Percentiles rank a stretch among this genome's conserved stretches.
Evolutionary conservation across 2,888 invertebrate genomes (phyloP).

Genomic region (Galerucella pusilla): DNA sequence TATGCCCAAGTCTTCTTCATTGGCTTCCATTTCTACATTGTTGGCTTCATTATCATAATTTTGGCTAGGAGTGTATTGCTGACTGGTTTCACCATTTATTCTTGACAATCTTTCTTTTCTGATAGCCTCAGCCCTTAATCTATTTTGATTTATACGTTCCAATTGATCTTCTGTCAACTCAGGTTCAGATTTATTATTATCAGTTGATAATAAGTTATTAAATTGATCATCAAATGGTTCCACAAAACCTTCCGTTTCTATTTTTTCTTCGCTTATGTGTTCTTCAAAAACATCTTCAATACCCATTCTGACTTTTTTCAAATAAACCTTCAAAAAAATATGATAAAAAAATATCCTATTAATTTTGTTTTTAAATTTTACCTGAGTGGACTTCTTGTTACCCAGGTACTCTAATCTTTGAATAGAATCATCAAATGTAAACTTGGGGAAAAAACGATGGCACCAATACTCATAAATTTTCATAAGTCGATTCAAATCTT

Average conservation of each 20-base stretch:
- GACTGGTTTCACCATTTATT: slow-evolving; percentile 21
- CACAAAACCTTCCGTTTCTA: slow-evolving; percentile 69
- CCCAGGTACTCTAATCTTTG: slow-evolving; percentile 85
- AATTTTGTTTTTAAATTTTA: slow-evolving; percentile 59
- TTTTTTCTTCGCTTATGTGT: slow-evolving; percentile 64
- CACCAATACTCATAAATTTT: slow-evolving; percentile 93
- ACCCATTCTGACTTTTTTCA: slow-evolving; percentile 75
- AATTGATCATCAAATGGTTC: slow-evolving; percentile 45
- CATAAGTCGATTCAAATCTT: slow-evolving; percentile 84
- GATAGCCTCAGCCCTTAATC: slow-evolving; percentile 63
- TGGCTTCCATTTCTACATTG: slow-evolving; percentile 13
- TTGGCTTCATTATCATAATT: slow-evolving; percentile 33
- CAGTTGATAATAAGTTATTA: slow-evolving; percentile 43
- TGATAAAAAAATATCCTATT: slow-evolving; percentile 5
- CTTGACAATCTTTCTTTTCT: slow-evolving; percentile 54
- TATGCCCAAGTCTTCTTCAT: slow-evolving; percentile 22
- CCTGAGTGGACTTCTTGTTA: slow-evolving; percentile 81
- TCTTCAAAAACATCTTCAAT: slow-evolving; percentile 64
- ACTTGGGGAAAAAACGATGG: slow-evolving; percentile 90
- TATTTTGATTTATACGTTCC: slow-evolving; percentile 71
- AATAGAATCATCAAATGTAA: slow-evolving; percentile 87
- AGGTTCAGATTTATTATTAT: slow-evolving; percentile 18
- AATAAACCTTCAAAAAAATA: slow-evolving; percentile 68
- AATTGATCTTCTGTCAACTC: slow-evolving; percentile 73
- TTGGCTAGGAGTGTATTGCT: slow-evolving; percentile 24